Evolutionary conservation across 2,113 vertebrate genomes (phyloP).

Genomic region (Ia io): DNA sequence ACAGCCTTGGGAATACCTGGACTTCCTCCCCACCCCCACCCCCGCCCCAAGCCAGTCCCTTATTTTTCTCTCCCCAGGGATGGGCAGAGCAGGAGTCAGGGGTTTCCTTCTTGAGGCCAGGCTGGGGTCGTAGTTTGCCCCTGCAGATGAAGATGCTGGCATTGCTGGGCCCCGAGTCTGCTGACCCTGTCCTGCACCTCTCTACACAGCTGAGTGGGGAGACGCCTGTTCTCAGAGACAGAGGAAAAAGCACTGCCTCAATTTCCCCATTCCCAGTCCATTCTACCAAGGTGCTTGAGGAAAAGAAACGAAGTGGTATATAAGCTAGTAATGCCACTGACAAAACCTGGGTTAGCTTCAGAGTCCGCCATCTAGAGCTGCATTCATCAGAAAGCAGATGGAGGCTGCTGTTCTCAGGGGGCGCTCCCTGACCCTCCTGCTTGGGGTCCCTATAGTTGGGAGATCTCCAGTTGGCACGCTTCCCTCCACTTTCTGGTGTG

Average conservation of each 20-base stretch:
- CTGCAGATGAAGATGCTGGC: neutral
- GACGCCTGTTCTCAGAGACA: neutral
- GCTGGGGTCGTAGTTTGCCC: neutral
- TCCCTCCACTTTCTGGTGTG: neutral
- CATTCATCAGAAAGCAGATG: neutral
- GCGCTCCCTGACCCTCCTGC: neutral
- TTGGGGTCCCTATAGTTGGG: neutral
- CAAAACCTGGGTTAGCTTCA: neutral
- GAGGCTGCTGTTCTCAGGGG: neutral
- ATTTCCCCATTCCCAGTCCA: fast-evolving
- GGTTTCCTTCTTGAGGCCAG: neutral
- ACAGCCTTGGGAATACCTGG: neutral
- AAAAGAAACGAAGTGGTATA: neutral
- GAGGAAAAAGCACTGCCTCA: neutral
- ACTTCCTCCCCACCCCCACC: neutral
- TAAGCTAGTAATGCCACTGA: neutral
- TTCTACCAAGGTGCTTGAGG: neutral
- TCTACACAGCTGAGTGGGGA: neutral
- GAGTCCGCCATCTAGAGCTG: neutral
- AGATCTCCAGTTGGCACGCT: neutral
- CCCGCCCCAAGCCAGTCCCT: neutral
- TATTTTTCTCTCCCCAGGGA: neutral
- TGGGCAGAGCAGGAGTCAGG: neutral
- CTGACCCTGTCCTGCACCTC: neutral
- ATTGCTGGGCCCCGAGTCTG: neutral